A percentile compares a stretch with the other conserved stretches of the same genome.
Conservation (phyloP, 2,797 vertebrate genomes). For the Phalloptychus januarius region DNA sequence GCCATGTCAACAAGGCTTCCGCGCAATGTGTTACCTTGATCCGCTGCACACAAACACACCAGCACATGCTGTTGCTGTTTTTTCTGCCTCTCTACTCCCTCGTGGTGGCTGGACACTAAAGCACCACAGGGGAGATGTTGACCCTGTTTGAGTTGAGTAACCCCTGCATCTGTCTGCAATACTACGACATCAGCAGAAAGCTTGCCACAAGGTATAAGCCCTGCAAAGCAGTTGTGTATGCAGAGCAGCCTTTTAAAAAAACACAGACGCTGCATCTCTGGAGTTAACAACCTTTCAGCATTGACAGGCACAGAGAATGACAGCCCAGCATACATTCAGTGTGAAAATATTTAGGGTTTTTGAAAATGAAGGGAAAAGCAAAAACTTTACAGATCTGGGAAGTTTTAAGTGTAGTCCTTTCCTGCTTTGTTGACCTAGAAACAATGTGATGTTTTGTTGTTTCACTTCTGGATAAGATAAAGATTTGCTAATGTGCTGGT, state of each 20-base stretch:
- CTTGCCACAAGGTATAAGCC: conserved; percentile 62
- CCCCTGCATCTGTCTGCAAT: conserved; percentile 71
- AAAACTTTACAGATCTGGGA: background rate
- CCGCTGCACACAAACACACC: conserved; percentile 4
- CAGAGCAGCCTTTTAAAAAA: conserved; percentile 54
- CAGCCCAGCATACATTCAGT: conserved; percentile 18
- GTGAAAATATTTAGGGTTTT: conserved; percentile 29
- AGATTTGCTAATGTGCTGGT: conserved; percentile 43
- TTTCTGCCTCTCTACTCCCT: conserved; percentile 31
- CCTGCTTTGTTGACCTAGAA: background rate
- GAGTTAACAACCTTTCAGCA: conserved; percentile 30
- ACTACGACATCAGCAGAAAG: conserved; percentile 64
- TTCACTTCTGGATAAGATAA: conserved; percentile 23
- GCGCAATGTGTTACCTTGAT: conserved; percentile 25
- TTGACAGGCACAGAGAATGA: background rate
- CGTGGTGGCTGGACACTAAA: conserved; percentile 53
- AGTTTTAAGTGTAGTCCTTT: background rate
- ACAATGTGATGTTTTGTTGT: conserved; percentile 5
- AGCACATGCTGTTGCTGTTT: conserved; percentile 9
- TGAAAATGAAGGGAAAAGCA: conserved; percentile 9
- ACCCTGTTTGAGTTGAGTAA: conserved; percentile 73
- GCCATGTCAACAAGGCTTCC: conserved; percentile 18
- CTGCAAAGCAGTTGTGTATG: conserved; percentile 55
- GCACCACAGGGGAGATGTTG: conserved; percentile 73
- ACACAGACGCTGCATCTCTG: conserved; percentile 45